Evolutionary conservation across 2,888 invertebrate genomes (phyloP).

Genomic region (Pycnomerus fuliginosus): DNA sequence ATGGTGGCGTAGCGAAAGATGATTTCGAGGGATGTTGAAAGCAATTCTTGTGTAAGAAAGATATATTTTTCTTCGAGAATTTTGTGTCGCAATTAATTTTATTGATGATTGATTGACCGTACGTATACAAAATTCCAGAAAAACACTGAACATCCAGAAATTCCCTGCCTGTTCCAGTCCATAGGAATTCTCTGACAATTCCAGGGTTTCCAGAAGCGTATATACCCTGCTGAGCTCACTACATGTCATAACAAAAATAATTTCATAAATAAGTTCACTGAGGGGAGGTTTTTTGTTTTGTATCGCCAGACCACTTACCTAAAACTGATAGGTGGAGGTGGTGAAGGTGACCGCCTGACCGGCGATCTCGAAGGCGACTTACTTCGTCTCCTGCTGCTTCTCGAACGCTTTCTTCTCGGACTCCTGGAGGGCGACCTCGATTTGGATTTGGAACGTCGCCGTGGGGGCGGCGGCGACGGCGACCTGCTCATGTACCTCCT

Average conservation of each 20-base stretch:
- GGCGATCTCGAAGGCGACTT: conserved; percentile 52
- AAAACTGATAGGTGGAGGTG: conserved; percentile 51
- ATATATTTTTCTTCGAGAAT: no score
- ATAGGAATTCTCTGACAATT: no score
- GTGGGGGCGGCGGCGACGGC: conserved; percentile 47
- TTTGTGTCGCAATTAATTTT: no score
- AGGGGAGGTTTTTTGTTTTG: not conserved
- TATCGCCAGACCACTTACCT: conserved; percentile 26
- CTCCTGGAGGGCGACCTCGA: conserved; percentile 54
- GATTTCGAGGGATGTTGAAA: no score
- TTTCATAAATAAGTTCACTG: no score
- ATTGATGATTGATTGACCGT: no score
- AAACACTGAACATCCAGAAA: not conserved
- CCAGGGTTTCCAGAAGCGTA: no score
- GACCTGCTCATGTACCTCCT: conserved; percentile 72
- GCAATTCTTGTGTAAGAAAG: no score
- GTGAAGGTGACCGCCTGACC: conserved; percentile 54
- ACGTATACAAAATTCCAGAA: not conserved
- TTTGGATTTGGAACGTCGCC: conserved; percentile 50
- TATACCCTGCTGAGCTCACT: no score
- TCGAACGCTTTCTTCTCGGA: conserved; percentile 48
- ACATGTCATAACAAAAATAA: no score
- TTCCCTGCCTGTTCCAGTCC: not conserved
- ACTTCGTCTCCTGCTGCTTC: conserved; percentile 37
- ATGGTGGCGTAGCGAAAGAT: no score